These are phyloP conservation scores for Mycalesis mineus DNA, from an alignment of 2,888 invertebrate genomes.

Conservation along the genomic window DNA sequence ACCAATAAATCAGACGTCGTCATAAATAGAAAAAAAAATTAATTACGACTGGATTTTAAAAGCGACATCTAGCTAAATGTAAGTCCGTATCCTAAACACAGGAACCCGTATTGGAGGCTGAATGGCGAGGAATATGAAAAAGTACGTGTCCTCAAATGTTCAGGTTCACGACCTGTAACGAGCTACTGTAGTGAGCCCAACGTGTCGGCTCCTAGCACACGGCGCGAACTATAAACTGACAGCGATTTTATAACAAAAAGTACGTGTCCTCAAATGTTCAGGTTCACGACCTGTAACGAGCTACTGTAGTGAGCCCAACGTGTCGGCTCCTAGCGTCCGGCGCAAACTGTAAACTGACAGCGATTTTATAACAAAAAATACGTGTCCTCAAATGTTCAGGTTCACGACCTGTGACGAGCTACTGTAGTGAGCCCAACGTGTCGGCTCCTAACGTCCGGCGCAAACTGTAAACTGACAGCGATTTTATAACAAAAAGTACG, in stretches of 20 bases:
- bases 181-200: constrained; percentile 18
- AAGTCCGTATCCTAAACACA: not conserved
- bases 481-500: not conserved
- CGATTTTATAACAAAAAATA: not conserved
- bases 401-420: constrained; percentile 22
- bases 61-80: no score
- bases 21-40: no score
- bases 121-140: constrained; percentile 14
- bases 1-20: no score
- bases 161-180: constrained; percentile 21
- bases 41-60: no score
- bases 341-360: constrained; percentile 3
- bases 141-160: constrained; percentile 23
- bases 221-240: constrained; percentile 1
- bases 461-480: constrained; percentile 2
- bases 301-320: constrained; percentile 17
- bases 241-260: not conserved
- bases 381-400: constrained; percentile 22
- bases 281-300: constrained; percentile 23
- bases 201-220: constrained; percentile 7
- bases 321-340: constrained; percentile 2
- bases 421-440: constrained; percentile 16
- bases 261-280: constrained; percentile 22
- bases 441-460: constrained; percentile 3
- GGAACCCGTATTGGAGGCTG: not conserved